Evolutionary conservation across 2,888 invertebrate species (phyloP), one percentile per base, ranked within the genome.

Genomic region (Sinotaia quadrata): DNA sequence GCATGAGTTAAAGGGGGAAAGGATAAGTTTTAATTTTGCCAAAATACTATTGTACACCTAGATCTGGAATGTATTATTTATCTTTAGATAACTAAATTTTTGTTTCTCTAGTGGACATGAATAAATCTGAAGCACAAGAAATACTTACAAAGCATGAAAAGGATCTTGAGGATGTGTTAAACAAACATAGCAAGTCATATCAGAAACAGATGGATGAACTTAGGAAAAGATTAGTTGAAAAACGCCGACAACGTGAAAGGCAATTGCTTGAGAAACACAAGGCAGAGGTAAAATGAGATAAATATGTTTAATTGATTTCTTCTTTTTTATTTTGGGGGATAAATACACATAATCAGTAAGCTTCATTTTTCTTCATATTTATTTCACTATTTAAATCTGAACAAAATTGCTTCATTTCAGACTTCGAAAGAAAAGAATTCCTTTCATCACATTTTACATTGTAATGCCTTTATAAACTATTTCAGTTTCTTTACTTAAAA

Each of bases 61-160:
- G n/a, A n/a, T n/a, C n/a, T n/a, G n/a, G n/a, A n/a, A n/a, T n/a
- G n/a, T n/a, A n/a, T n/a, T n/a, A n/a, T n/a, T n/a, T n/a, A n/a
- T n/a, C n/a, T n/a, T n/a, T n/a, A n/a, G n/a, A n/a, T n/a, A n/a
- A n/a, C n/a, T n/a, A n/a, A n/a, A n/a, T n/a, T n/a, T n/a, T n/a
- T n/a, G n/a, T 12, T 15, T 1, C n/a, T 36, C 5, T 60, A 82
- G 82, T 80, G 37, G 79, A 80, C 29, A 62, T 80, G 41, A 80
- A 75, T 27, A 82, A 83, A 29, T 75, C 77, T 4, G 79, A 85
- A 73, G 75, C 83, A 0, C 76, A 76, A 15, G 76, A 79, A 33
- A 82, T 86, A 12, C 74, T 86, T 67, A 72, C 69, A 31, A 74
- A 78, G 33, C 83, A 86, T 73, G 79, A 85, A 69, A 76, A 79